phyloP scores from a whole-genome alignment of 2,113 vertebrate genomes.

The Gnathonemus echidnorhynchus region DNA sequence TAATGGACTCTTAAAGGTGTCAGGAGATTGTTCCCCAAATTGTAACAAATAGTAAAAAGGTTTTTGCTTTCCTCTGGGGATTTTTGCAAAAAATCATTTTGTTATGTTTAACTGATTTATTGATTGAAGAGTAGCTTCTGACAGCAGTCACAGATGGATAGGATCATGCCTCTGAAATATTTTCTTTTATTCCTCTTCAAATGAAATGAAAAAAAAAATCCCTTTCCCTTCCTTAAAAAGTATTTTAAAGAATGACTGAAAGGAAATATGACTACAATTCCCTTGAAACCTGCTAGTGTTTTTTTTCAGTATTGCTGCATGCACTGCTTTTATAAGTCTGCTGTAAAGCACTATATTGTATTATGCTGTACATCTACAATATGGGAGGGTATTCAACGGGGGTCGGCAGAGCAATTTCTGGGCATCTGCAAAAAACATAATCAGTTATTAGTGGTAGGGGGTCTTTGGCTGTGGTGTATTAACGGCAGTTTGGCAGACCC shows the following conservation, averaged over 20 bases:
- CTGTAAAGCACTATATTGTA: background rate
- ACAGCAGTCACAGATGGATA: background rate
- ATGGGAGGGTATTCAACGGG: background rate
- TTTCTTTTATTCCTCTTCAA: background rate
- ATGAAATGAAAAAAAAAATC: background rate
- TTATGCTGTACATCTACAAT: background rate
- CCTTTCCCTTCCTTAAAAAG: background rate
- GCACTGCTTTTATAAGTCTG: background rate
- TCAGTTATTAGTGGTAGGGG: background rate
- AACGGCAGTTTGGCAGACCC: background rate
- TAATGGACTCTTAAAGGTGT: background rate
- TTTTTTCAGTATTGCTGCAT: background rate
- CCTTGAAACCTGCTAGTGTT: background rate
- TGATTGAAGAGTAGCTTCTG: background rate
- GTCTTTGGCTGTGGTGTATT: background rate
- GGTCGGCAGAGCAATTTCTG: background rate
- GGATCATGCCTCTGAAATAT: background rate
- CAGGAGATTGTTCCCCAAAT: background rate
- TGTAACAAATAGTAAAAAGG: background rate
- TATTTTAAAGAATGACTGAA: background rate
- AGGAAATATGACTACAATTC: background rate
- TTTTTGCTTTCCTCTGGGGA: background rate
- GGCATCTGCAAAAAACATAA: background rate
- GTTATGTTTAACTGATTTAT: background rate
- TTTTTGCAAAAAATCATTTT: background rate